Evolutionary conservation across 2,797 vertebrate genomes (phyloP), one percentile per base, ranked within the genome.

Genomic region (Rhabdophis nuchalis): DNA sequence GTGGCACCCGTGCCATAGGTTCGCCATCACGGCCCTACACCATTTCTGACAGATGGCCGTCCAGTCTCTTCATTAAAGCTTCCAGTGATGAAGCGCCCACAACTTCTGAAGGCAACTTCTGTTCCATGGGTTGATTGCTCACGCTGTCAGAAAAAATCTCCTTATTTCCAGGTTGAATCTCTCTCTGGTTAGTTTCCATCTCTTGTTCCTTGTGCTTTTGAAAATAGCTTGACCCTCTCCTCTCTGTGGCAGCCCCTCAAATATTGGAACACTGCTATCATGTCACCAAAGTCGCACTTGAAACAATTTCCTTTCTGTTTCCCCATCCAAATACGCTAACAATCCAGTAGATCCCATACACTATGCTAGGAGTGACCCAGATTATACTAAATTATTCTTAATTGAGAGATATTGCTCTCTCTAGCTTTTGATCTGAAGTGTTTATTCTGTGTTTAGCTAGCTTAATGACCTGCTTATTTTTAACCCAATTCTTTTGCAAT

Each of bases 211-310:
- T 60, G 23, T 60, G 58, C 23, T 60, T 60, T 60, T 23, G 58
- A 60, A 60, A 64, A 64, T n/a, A n/a, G 60, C 27, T 29, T 61
- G 27, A 29, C 11, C 3, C 27, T 11, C 27, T 61, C 27, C 60
- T n/a, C 4, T 61, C 60, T 64, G 1, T n/a, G 27, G 27, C 27
- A 13, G 60, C 60, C 27, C 4, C 11, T 64, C 60, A 64, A 61
- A 64, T 64, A 64, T 64, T 64, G 29, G 60, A 64, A 64, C 27
- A 64, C 29, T n/a, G 60, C 27, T n/a, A 64, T 16, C 23, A 53
- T 0, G 57, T 14, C 50, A 46, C 5, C 12, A n/a, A 9, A 11
- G 2, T 87, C 0, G 0, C 4, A 2, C 54, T 46, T 88, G 60
- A 32, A 53, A 82, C 87, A n/a, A 93, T 82, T 57, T 32, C n/a